Conservation (phyloP, 2,113 vertebrate species). For the Galbula dea region DNA sequence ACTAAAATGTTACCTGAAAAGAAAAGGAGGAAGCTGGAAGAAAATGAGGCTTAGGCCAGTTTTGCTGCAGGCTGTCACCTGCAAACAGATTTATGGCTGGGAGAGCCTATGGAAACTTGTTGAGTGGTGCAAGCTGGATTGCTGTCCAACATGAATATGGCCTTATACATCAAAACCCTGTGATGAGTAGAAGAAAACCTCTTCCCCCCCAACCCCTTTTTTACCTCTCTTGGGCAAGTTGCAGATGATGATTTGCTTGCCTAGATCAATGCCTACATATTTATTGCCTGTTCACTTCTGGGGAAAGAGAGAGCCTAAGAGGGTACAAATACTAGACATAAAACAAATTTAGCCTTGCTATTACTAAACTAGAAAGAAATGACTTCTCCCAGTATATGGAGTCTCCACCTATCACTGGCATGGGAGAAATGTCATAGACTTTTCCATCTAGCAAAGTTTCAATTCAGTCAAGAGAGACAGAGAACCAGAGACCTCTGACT, state of each 20-base stretch:
- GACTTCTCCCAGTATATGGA: not conserved
- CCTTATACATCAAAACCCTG: not conserved
- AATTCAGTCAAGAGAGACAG: not conserved
- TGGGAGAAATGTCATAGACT: not conserved
- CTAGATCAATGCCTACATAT: not conserved
- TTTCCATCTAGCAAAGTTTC: not conserved
- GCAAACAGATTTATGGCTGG: not conserved
- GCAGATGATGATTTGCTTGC: not conserved
- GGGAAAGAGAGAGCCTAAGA: not conserved
- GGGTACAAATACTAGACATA: not conserved
- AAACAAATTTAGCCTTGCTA: not conserved
- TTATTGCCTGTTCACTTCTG: not conserved
- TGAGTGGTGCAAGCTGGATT: not conserved
- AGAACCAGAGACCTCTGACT: too few relatives aligned
- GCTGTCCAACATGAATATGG: not conserved
- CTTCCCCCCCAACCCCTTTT: too few relatives aligned
- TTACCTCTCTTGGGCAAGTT: not conserved
- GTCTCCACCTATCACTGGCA: not conserved
- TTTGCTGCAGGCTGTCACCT: not conserved
- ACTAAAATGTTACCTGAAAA: not conserved
- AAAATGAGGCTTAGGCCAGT: not conserved
- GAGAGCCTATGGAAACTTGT: not conserved
- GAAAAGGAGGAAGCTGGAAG: not conserved
- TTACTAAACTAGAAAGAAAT: not conserved
- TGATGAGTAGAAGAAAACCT: not conserved